Evolutionary conservation across 2,888 invertebrate genomes (phyloP).

Genomic region (Opisthograptis luteolata): DNA sequence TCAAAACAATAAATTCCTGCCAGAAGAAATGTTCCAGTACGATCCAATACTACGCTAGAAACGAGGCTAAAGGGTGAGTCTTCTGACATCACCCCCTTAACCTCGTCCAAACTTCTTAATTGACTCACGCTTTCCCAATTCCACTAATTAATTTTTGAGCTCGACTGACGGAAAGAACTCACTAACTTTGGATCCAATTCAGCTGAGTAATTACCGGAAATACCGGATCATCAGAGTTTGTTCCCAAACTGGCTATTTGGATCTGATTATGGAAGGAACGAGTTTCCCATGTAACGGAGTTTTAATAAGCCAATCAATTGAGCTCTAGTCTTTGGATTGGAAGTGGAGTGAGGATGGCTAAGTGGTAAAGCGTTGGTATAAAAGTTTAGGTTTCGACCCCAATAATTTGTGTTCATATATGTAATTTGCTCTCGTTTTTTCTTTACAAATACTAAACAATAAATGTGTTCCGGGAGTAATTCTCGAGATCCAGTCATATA

Average conservation of each 20-base stretch:
- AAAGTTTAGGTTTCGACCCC: no score
- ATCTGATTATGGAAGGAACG: slow-evolving; percentile 28
- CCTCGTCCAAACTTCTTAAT: slow-evolving; percentile 37
- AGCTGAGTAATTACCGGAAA: slow-evolving; percentile 36
- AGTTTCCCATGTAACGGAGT: slow-evolving; percentile 17
- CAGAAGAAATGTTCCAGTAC: background rate
- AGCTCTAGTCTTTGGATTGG: slow-evolving; percentile 5
- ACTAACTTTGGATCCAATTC: slow-evolving; percentile 46
- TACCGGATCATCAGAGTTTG: slow-evolving; percentile 55
- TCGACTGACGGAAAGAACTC: slow-evolving; percentile 40
- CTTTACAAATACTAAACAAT: no score
- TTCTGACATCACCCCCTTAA: slow-evolving; percentile 18
- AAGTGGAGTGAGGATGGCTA: background rate
- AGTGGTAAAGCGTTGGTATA: no score
- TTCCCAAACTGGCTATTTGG: slow-evolving; percentile 31
- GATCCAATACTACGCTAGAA: background rate
- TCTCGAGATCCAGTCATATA: no score
- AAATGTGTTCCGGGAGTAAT: no score
- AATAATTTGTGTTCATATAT: no score
- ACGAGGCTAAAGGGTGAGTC: no score
- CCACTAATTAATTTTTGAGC: slow-evolving; percentile 68
- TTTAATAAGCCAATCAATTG: slow-evolving; percentile 24
- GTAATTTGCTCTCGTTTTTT: no score
- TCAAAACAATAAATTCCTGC: background rate
- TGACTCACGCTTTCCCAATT: slow-evolving; percentile 56